Conservation (phyloP, 2,797 vertebrate species). For the Pseudopleuronectes americanus region DNA sequence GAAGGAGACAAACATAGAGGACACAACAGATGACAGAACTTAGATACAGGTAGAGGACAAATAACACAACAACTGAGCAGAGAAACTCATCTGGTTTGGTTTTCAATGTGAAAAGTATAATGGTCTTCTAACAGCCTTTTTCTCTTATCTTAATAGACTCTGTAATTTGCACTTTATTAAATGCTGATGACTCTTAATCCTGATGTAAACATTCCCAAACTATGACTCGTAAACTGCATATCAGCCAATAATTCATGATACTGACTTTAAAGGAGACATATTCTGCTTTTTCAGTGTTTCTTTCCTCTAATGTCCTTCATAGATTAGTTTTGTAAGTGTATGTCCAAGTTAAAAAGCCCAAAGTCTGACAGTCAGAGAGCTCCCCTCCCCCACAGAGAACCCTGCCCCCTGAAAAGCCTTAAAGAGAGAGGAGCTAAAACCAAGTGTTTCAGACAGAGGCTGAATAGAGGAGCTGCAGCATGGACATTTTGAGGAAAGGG, state of each 20-base stretch:
- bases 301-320: no score
- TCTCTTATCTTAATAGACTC: conserved; percentile 37
- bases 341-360: conserved; percentile 12
- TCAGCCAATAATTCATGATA: conserved; percentile 45
- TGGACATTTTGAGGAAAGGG: no score
- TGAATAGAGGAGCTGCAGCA: no score
- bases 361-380: no score
- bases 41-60: not conserved
- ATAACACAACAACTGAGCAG: conserved; percentile 37
- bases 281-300: no score
- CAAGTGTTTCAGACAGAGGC: no score
- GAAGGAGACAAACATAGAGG: conserved; percentile 87
- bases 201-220: conserved; percentile 55
- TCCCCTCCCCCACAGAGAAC: no score
- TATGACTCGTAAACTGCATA: conserved; percentile 53
- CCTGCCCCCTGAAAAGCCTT: no score
- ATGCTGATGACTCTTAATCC: conserved; percentile 50
- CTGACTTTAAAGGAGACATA: conserved; percentile 35
- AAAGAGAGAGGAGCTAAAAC: no score
- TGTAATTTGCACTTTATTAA: conserved; percentile 57
- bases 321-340: not conserved
- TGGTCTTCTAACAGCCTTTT: conserved; percentile 44
- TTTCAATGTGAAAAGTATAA: conserved; percentile 31
- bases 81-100: conserved; percentile 54
- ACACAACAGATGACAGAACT: conserved; percentile 87